Base-by-base conservation (phyloP, 2,797 vertebrate species). In the Cichlasoma orientale region DNA sequence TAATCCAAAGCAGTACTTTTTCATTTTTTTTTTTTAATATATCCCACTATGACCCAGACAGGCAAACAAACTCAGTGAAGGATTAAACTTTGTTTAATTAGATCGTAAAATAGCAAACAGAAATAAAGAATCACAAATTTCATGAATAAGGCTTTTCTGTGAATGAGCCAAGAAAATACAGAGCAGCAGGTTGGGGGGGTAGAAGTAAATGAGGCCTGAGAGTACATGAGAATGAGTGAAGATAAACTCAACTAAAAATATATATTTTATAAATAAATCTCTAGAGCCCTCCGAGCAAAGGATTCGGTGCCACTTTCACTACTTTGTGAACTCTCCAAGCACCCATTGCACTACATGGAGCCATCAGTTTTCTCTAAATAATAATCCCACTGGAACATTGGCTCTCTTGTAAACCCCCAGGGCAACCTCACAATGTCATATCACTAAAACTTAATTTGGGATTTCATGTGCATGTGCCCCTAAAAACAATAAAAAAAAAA, bases 361-460 rank as follows among this genome's bases (percentile, higher is more conserved):
- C 86, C 90, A 90, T 94, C 84, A 87, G 72, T 92, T 90, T 84
- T 78, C 66, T 80, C 83, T 78, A 86, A 92, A 88, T 53, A 79
- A 79, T 85, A 83, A 89, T 93, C 83, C 84, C 78, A 55, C 66
- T 78, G 75, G 80, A 86, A 68, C 68, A 82, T 75, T 79, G 71
- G 55, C 52, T 82, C 75, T 84, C 33, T 72, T 69, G 52, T 52
- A 63, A 82, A 77, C 10, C 77, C 31, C 47, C 5, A 18, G 75
- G 82, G 55, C 77, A 71, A 56, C 53, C 31, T 82, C 33, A 57
- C 54, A 27, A 29, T 72, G 74, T 61, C 55, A 27, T 68, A 76
- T 72, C 56, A 68, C 50, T 69, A 53, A 70, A 58, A 81, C 58
- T 66, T 27, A 78, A 78, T 84, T 69, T 57, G 44, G 1, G 25